Base-by-base conservation (phyloP, 2,888 invertebrate genomes). In the Drosophila mimetica region DNA sequence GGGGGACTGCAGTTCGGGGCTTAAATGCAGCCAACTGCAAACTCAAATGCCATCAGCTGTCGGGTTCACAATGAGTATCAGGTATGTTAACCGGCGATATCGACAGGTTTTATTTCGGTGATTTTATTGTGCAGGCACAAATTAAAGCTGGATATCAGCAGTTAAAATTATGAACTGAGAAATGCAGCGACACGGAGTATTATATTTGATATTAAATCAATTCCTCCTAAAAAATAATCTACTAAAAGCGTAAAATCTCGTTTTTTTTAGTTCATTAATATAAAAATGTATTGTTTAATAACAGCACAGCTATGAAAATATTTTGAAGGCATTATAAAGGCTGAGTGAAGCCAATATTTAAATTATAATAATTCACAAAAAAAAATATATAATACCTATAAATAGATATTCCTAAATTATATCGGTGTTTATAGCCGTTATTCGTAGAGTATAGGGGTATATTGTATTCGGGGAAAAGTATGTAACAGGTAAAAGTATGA, bases 1-100 rank as follows among this genome's bases (percentile, higher is more conserved):
- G 53, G 48, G 50, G 58, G 39, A 48, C 66, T 70, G 71, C 72
- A 70, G 72, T 37, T 60, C 16, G 25, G n/a, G 57, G 76, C 60
- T 70, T 55, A 69, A 53, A 42, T 71, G 47, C 60, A 71, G 20
- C 34, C 71, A 58, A 58, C 58, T 44, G 71, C 51, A 46, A 67
- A 51, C 48, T 39, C 32, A 39, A 50, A 58, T 39, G 58, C 50
- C 50, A 34, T 54, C 66, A 51, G 51, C 51, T n/a, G 16, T 14
- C 11, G 30, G 42, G 36, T n/a, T 37, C 25, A 28, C 25, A 8
- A 28, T 4, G 39, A 14, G 46, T 18, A 67, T 46, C 69, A 47
- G 46, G 58, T 41, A 52, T 60, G 60, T 64, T 36, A 65, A 36
- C 59, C 37, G 22, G 11, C 18, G 47, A 36, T 25, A 44, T 34